These are phyloP conservation scores for Lasioglossum morio DNA, from an alignment of 2,888 invertebrate genomes.

Conservation along the genomic window DNA sequence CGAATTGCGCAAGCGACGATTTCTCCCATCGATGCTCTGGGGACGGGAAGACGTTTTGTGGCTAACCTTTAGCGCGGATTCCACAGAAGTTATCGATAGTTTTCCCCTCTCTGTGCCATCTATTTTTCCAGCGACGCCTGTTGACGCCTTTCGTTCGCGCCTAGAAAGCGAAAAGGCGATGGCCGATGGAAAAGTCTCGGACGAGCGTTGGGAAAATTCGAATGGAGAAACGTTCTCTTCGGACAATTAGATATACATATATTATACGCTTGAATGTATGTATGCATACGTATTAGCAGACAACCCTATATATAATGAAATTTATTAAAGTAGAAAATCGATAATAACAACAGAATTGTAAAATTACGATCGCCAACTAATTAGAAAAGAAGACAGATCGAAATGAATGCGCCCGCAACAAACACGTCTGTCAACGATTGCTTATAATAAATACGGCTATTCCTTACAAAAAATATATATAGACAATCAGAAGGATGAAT, in stretches of 20 bases:
- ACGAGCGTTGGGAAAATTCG: neutral
- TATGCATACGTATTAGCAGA: too few relatives aligned
- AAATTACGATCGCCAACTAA: too few relatives aligned
- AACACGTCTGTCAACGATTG: too few relatives aligned
- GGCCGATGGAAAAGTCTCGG: neutral
- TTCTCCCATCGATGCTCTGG: conserved; percentile 64
- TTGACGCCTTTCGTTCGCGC: neutral
- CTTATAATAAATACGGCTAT: too few relatives aligned
- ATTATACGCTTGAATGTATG: too few relatives aligned
- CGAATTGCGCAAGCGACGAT: conserved; percentile 53
- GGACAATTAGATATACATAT: neutral
- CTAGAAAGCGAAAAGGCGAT: neutral
- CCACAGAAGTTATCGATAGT: conserved; percentile 44
- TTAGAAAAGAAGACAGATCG: too few relatives aligned
- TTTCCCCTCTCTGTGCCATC: conserved; percentile 7
- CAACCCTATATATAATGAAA: too few relatives aligned
- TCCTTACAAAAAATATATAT: too few relatives aligned
- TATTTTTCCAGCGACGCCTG: neutral
- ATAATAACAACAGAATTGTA: too few relatives aligned
- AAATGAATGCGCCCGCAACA: too few relatives aligned
- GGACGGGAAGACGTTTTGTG: conserved; percentile 48
- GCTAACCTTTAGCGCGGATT: conserved; percentile 62
- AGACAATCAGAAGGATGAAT: too few relatives aligned
- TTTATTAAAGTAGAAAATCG: too few relatives aligned
- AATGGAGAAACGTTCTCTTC: neutral